Conservation (phyloP, 1,140 invertebrate genomes). For the Drosophila sp. region DNA sequence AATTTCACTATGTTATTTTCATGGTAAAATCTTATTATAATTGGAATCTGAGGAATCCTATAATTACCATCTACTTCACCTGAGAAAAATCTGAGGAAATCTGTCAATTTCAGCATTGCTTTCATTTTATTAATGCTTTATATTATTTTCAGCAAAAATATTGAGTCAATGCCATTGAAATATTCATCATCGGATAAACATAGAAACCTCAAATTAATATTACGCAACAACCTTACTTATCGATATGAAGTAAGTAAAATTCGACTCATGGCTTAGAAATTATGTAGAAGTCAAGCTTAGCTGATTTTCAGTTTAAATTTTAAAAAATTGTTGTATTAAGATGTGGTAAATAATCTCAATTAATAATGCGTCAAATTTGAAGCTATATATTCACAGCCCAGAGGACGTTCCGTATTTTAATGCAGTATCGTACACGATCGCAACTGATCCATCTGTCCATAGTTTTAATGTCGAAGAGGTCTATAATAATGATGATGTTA, state of each 20-base stretch:
- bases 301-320: too few species aligned
- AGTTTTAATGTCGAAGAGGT: constrained; percentile 63
- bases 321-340: too few species aligned
- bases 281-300: too few species aligned
- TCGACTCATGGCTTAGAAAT: not conserved
- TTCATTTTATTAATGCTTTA: not conserved
- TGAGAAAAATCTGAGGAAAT: too few species aligned
- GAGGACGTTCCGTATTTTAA: constrained; percentile 69
- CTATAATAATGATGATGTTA: constrained; percentile 50
- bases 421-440: constrained; percentile 36
- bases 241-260: constrained; percentile 47
- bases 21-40: too few species aligned
- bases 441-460: constrained; percentile 27
- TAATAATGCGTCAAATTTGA: not conserved
- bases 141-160: constrained; percentile 22
- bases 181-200: constrained; percentile 50
- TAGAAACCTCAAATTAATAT: constrained; percentile 36
- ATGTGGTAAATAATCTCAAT: not conserved
- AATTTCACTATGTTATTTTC: too few species aligned
- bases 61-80: too few species aligned
- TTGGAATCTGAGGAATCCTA: too few species aligned
- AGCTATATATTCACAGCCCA: constrained; percentile 61
- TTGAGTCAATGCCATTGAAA: constrained; percentile 43
- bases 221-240: constrained; percentile 33
- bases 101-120: not conserved